phyloP scores from a whole-genome alignment of 2,113 vertebrate genomes.

The Dipodomys merriami region DNA sequence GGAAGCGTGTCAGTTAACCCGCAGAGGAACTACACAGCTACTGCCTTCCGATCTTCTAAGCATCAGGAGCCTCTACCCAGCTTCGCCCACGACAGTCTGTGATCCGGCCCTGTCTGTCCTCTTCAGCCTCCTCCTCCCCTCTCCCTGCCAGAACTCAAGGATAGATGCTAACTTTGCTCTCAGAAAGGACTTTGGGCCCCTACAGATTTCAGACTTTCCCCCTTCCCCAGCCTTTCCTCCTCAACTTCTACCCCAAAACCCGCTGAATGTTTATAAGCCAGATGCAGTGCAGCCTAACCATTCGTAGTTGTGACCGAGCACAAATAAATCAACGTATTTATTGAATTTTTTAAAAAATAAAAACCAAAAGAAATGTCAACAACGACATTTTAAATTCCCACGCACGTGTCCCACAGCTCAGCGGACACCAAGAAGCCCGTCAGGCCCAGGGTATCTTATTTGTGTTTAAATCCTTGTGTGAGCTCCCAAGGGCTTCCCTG shows the following conservation, averaged over 20 bases:
- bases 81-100: not conserved
- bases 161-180: not conserved
- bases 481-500: no score
- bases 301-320: no score
- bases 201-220: not conserved
- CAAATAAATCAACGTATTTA: no score
- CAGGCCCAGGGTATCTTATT: no score
- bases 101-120: not conserved
- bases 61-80: not conserved
- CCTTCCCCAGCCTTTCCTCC: not conserved
- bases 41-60: not conserved
- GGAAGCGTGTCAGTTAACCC: not conserved
- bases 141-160: not conserved
- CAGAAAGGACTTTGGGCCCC: not conserved
- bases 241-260: not conserved
- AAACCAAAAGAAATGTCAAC: no score
- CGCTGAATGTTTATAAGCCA: slow-evolving; percentile 4
- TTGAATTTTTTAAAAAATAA: no score
- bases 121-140: not conserved
- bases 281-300: not conserved
- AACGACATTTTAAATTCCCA: no score
- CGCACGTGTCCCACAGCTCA: no score
- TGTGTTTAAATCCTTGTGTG: no score
- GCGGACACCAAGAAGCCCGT: no score
- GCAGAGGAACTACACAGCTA: not conserved